Base-by-base conservation (phyloP, 2,888 invertebrate species). In the Rhamphomyia laevipes region DNA sequence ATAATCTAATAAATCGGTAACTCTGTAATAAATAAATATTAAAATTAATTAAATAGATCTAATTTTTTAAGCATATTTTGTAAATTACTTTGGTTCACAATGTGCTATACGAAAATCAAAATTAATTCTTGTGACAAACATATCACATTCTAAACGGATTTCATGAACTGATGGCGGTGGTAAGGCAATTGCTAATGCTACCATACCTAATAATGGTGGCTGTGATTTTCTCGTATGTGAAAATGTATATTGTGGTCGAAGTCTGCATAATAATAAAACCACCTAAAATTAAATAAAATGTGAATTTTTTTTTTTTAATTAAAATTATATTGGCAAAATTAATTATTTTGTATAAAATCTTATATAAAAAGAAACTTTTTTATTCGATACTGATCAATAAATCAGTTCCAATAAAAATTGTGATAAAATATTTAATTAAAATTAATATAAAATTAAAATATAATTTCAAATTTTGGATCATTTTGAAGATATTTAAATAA, bases 161-260 rank as follows among this genome's bases (percentile, higher is more conserved):
- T 96, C 96, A 67, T 96, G 94, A 56, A 96, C 92, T 56, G 93
- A 94, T 12, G 96, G 95, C 12, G 96, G 95, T 43, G 96, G 96
- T 57, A 96, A 75, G 11, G 95, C 96, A 59, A 96, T 94, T 57
- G 95, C 96, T 60, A 96, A 68, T 5, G 90, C 95, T 50, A 95
- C 93, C 86, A 95, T 87, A 21, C 95, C 95, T 59, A 96, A 73
- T 30, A 92, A 75, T 9, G 89, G 85, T 13, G 91, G 89, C 46
- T 88, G 84, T 1, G 86, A 80, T 72, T 92, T 92, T 62, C 92
- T 80, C 57, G 86, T 84, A 72, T 92, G 87, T 12, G 90, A 88
- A 73, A 91, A 93, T 52, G 88, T 87, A 71, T 91, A 89, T 72
- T 95, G 94, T 16, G 93, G 91, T 66, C 95, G 81, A 58, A 95